Evolutionary conservation across 1,140 invertebrate genomes (phyloP), one percentile per base, ranked within the genome.

Genomic region (Myzus persicae): DNA sequence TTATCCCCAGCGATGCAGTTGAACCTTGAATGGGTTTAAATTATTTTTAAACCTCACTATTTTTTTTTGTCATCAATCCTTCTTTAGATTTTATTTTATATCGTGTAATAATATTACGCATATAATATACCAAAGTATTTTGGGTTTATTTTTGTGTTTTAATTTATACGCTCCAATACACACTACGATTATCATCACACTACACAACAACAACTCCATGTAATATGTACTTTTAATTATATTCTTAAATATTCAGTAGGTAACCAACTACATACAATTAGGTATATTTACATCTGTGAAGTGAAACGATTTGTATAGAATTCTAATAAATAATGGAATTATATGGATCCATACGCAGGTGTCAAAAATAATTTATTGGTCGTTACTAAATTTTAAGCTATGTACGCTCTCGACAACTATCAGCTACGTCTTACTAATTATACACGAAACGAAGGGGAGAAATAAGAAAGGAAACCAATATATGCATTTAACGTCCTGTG

Each of bases 261-360:
- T 31, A 6, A 3, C 11, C 5, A 82, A 84, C 20, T 1, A 24
- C 20, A 20, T 24, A 84, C 5, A 14, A 14, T 11, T n/a, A n/a
- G 3, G 11, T 76, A 18, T 18, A 18, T n/a, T 76, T 76, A 76
- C 31, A 42, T 85, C 26, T 85, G 31, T 46, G n/a, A 1, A 31
- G 42, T 26, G 2, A 84, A 11, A 40, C 9, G 36, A 11, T 26
- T 84, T 84, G 26, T 85, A 85, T 44, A n/a, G 40, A 31, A 42
- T 44, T 44, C 40, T 44, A 85, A 85, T 85, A 85, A 85, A 85
- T 85, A 85, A 85, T 85, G 84, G 42, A 85, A 85, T 85, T 85
- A 85, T 44, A 44, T 44, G 31, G 82, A 85, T 85, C 82, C 38
- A 42, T 26, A 42, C 38, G 38, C 42, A 42, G 24, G 42, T 85